Evolutionary conservation across 2,113 vertebrate species (phyloP), one percentile per base, ranked within the genome.

Genomic region (Ochotona princeps): DNA sequence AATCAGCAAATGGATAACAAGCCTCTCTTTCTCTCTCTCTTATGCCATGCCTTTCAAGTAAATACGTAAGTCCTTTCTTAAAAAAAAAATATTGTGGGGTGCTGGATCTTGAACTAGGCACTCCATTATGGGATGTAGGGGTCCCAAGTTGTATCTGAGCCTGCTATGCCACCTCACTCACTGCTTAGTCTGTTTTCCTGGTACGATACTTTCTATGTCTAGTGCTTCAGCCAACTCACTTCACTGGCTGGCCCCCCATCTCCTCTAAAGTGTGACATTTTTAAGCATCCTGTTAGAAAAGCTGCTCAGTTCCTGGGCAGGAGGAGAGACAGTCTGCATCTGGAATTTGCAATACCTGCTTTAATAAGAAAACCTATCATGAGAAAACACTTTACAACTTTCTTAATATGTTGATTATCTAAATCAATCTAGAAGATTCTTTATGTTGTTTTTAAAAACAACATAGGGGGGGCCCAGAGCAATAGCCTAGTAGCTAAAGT

Each of bases 301-400:
- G 30, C 9, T 79, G 47, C 18, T 61, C 38, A 74, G 8, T 74
- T 18, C 38, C 3, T 18, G 47, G 25, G 15, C 49, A 82, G 35
- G 60, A 60, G 28, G 28, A 15, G 49, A 70, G 28, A 67, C 60
- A 74, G 25, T 89, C 49, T 79, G 30, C 12, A 63, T 25, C 73
- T 94, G 51, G 65, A 89, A 79, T 88, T 66, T 92, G 51, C 2
- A 66, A 60, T 95, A 79, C 14, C n/a, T 90, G 69, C 10, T 69
- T 90, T 93, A 79, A 28, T 66, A 92, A 96, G 32, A 20, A 67
- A 70, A 51, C 54, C 18, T 69, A 38, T 96, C 92, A 60, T 93
- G 35, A 83, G 35, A 44, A 89, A 32, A 15, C 14, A 11, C n/a
- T 32, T 66, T 90, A 66, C 25, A 61, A 49, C 30, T 93, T 88